Evolutionary conservation across 2,797 vertebrate species (phyloP), one percentile per base, ranked within the genome.

Genomic region (Lutjanus campechanus): DNA sequence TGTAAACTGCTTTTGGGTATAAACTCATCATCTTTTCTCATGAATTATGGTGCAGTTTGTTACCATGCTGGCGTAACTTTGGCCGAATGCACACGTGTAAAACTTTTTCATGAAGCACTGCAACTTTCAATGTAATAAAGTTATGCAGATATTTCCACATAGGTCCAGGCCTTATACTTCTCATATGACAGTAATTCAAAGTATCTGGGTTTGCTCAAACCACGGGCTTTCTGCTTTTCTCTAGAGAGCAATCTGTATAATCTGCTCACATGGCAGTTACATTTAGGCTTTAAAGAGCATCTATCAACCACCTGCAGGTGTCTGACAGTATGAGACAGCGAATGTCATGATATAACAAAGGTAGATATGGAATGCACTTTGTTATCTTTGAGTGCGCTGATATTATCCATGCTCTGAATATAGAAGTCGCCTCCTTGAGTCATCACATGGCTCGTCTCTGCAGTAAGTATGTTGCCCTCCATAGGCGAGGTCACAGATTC

Each of bases 321-420:
- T 72, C 25, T 53, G 65, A 11, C 71, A 51, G 29, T 40, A 22
- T 51, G 29, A 55, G 16, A 49, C 47, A 50, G 4, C 7, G 8
- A 20, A 40, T 41, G 76, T 67, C 40, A 68, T 56, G 11, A 20
- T 44, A 55, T 62, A 51, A 67, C 36, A 51, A 16, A 55, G 46
- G 40, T 40, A 69, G 50, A 56, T 56, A 40, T 43, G 43, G 43
- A 71, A 74, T 54, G 41, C 4, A 25, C 4, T 29, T n/a, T 60
- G 44, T 78, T 78, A 85, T 86, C 46, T 56, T 15, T 58, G 46
- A 53, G 8, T 47, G 49, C 51, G 73, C 77, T 76, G 80, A 77
- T 79, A 75, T 77, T 68, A 67, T 83, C 51, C 55, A 50, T 77
- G 20, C 13, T 1, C 40, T 58, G 19, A 49, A 72, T 62, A 51